These are phyloP conservation scores for Microplitis manilae DNA, from an alignment of 2,888 invertebrate genomes.

Conservation along the genomic window DNA sequence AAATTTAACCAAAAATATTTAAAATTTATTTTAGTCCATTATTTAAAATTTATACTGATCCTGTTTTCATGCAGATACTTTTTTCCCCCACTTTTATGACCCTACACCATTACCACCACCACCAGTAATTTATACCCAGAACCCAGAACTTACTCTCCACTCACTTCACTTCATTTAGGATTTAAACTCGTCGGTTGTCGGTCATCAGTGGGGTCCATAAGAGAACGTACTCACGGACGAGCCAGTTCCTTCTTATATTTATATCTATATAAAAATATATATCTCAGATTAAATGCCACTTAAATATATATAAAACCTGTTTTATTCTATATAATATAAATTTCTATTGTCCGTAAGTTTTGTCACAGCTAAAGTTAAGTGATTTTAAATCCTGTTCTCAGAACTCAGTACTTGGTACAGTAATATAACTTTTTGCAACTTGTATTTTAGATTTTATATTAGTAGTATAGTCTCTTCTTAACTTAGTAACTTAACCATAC, in stretches of 20 bases:
- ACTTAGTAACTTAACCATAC: too few relatives aligned
- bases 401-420: too few relatives aligned
- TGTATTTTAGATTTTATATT: too few relatives aligned
- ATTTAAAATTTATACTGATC: too few relatives aligned
- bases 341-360: background rate
- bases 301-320: background rate
- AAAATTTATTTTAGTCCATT: too few relatives aligned
- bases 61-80: too few relatives aligned
- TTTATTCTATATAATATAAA: background rate
- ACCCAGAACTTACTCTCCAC: background rate
- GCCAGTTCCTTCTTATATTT: background rate
- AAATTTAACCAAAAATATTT: too few relatives aligned
- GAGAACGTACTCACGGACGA: background rate
- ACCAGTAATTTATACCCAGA: background rate
- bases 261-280: background rate
- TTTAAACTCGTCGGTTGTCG: background rate
- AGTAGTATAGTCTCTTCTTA: too few relatives aligned
- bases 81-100: too few relatives aligned
- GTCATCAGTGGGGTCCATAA: background rate
- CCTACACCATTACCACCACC: too few relatives aligned
- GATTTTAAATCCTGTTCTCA: background rate
- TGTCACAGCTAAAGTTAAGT: background rate
- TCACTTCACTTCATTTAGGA: background rate
- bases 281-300: background rate
- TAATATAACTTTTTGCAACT: too few relatives aligned